phyloP scores from a whole-genome alignment of 2,113 vertebrate genomes.

The Dasyprocta punctata region DNA sequence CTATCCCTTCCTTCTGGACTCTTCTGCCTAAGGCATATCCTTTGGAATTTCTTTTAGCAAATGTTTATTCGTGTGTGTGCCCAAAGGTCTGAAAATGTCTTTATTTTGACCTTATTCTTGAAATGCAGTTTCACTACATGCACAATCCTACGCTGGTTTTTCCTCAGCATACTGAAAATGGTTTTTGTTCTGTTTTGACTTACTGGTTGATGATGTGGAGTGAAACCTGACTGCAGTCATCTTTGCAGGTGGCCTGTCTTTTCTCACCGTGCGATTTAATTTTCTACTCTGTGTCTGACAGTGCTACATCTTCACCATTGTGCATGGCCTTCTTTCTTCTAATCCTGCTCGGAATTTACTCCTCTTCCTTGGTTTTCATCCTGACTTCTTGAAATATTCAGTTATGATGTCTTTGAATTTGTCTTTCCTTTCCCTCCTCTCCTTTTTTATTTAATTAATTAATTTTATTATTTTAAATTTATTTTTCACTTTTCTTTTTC shows the following conservation, averaged over 20 bases:
- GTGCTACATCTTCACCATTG: neutral
- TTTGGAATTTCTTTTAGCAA: neutral
- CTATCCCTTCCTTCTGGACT: neutral
- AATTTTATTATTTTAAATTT: too few relatives aligned
- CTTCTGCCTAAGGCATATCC: neutral
- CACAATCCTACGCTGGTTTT: neutral
- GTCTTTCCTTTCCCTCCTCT: neutral
- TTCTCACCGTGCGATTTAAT: neutral
- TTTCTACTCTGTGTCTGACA: neutral
- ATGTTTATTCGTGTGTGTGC: neutral
- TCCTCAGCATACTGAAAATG: neutral
- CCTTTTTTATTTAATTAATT: too few relatives aligned
- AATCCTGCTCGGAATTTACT: neutral
- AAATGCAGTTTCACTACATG: neutral
- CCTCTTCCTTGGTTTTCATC: neutral
- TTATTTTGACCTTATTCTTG: neutral
- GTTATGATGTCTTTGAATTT: neutral
- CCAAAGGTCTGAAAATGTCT: neutral
- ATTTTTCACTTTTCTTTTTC: too few relatives aligned
- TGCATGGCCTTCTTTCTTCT: neutral
- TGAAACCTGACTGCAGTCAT: neutral
- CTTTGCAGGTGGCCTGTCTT: neutral
- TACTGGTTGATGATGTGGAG: neutral
- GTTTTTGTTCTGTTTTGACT: neutral
- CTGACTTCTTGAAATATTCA: neutral